A percentile compares a stretch with the other conserved stretches of the same genome.
phyloP scores from a whole-genome alignment of 2,888 invertebrate genomes.

The Hypolimnas misippus region DNA sequence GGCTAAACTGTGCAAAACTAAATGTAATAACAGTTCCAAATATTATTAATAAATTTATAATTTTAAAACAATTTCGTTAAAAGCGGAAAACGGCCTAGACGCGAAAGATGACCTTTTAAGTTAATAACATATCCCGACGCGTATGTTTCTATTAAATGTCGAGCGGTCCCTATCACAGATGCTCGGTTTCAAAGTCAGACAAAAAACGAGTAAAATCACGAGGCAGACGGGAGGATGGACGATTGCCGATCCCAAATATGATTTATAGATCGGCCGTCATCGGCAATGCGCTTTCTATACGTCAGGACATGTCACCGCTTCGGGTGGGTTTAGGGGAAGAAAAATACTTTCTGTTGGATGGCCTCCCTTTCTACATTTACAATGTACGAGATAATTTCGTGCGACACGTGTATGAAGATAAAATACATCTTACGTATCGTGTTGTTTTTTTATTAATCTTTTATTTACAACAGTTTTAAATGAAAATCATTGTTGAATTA shows the following conservation, averaged over 20 bases:
- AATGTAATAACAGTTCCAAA: no score
- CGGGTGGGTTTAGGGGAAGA: slow-evolving; percentile 48
- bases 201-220: slow-evolving; percentile 77
- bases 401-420: not conserved
- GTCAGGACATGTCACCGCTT: slow-evolving; percentile 60
- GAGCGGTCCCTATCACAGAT: slow-evolving; percentile 68
- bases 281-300: slow-evolving; percentile 79
- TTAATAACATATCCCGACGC: slow-evolving; percentile 17
- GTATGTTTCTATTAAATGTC: slow-evolving; percentile 56
- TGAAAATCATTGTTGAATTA: no score
- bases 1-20: no score
- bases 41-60: no score
- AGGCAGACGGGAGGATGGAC: slow-evolving; percentile 68
- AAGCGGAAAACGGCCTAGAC: no score
- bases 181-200: slow-evolving; percentile 73
- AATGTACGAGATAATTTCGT: slow-evolving; percentile 20
- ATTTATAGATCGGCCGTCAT: slow-evolving; percentile 81
- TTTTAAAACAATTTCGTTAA: no score
- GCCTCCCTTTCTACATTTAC: slow-evolving; percentile 36
- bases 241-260: slow-evolving; percentile 75
- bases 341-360: slow-evolving; percentile 53
- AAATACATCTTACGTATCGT: not conserved
- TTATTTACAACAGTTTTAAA: no score
- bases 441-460: not conserved
- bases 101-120: no score